Base-by-base conservation (phyloP, 2,888 invertebrate genomes). In the Cantharis lateralis region DNA sequence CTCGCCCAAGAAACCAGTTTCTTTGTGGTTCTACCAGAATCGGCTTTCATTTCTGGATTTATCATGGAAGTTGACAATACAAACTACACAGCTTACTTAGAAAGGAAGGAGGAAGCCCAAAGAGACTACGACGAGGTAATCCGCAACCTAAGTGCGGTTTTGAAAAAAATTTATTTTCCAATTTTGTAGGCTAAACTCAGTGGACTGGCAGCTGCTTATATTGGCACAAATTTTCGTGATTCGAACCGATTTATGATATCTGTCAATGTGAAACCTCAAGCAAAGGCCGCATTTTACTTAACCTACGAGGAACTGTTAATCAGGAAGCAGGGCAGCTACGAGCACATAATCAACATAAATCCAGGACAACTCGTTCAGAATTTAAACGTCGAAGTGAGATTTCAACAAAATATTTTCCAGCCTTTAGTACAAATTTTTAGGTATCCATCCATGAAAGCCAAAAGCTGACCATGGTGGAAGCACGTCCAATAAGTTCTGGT, bases 231-330 rank as follows among this genome's bases (percentile, higher is more conserved):
- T 84, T 92, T 93, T 0, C 90, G 94, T 72, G 92, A 94, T 84
- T 93, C 94, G 0, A 93, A 93, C 84, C 90, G 91, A 81, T 94
- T 94, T 85, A 91, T 91, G 4, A 92, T 94, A 1, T 90, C 91
- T 0, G 91, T 93, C 63, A 93, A 94, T 84, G 89, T 94, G 4
- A 93, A 92, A 78, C 89, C 93, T 0, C 87, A 89, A 73, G 90
- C 90, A 13, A 91, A 90, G 78, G 93, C 92, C 0, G 88, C 89
- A 1, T 95, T 95, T 86, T 93, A 92, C 83, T 86, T 94, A 80
- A 93, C 91, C 0, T 95, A 95, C 86, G 93, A 95, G 84, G 94
- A 95, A 86, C 83, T 95, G 64, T 86, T 95, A 70, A 87, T 90
- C n/a, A 89, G 94, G 4, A 90, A 91, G 74, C 90, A 92, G 77